A percentile compares a stretch with the other conserved stretches of the same genome.
phyloP scores from a whole-genome alignment of 1,140 invertebrate species.

The Melipona quadrifasciata region DNA sequence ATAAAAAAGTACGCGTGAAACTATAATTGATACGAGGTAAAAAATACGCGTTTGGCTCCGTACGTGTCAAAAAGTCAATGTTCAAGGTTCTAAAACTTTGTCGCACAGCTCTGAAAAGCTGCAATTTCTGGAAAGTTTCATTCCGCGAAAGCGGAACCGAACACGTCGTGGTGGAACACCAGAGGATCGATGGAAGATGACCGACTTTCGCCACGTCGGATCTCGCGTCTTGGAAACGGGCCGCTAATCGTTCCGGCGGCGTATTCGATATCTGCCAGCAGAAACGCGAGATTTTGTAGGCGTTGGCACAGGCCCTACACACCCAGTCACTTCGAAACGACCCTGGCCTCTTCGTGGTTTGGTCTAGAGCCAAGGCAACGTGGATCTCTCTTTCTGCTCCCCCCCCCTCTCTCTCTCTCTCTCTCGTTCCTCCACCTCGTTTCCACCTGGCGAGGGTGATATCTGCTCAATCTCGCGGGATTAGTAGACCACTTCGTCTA shows the following conservation, averaged over 20 bases:
- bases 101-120: neutral
- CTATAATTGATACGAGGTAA: no score
- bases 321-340: conserved; percentile 16
- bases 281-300: conserved; percentile 12
- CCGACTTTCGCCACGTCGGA: neutral
- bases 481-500: conserved; percentile 12
- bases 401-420: neutral
- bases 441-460: conserved; percentile 1
- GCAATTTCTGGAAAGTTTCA: neutral
- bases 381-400: neutral
- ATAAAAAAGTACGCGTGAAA: no score
- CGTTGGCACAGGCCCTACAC: conserved; percentile 20
- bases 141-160: neutral
- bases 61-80: no score
- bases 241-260: neutral
- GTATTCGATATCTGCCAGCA: conserved; percentile 5
- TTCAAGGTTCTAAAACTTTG: no score
- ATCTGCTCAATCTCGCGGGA: conserved; percentile 26
- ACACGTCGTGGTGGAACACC: neutral
- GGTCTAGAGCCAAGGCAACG: conserved; percentile 34
- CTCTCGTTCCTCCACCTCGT: neutral
- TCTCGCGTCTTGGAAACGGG: neutral
- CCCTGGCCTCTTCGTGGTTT: conserved; percentile 38
- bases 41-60: no score
- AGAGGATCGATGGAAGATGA: neutral